Percentiles rank a stretch among this genome's conserved stretches.
phyloP scores from a whole-genome alignment of 2,797 vertebrate species.

The Rhinatrema bivittatum region DNA sequence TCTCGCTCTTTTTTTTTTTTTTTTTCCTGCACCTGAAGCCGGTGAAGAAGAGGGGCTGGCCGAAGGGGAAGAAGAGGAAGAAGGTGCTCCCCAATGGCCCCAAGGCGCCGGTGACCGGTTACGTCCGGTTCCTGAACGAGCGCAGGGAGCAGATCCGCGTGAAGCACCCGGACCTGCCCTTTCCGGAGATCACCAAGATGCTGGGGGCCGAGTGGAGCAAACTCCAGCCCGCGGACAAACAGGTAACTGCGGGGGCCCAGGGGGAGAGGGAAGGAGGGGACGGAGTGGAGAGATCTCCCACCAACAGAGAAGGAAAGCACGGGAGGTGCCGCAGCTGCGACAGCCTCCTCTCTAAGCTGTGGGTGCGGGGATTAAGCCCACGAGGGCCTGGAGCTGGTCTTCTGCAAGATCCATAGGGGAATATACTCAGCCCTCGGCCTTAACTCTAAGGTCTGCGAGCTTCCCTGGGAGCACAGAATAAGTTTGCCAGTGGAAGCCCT shows the following conservation, averaged over 20 bases:
- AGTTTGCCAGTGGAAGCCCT: no score
- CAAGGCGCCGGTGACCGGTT: slow-evolving; percentile 91
- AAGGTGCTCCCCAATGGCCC: slow-evolving; percentile 95
- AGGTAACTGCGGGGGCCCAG: slow-evolving; percentile 65
- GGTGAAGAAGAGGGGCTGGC: slow-evolving; percentile 93
- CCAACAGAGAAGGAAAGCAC: no score
- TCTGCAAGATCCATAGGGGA: no score
- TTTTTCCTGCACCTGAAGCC: no score
- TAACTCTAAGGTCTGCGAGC: no score
- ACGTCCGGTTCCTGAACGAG: slow-evolving; percentile 93
- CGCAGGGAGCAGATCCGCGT: slow-evolving; percentile 86
- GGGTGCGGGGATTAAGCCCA: no score
- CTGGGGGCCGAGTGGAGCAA: slow-evolving; percentile 93
- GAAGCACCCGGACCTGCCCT: slow-evolving; percentile 85
- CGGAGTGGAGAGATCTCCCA: not conserved
- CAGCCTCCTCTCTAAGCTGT: no score
- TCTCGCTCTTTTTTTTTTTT: no score
- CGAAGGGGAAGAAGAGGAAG: slow-evolving; percentile 96
- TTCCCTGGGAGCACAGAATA: no score
- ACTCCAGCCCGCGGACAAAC: slow-evolving; percentile 78
- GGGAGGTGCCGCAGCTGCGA: no score
- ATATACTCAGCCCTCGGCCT: no score
- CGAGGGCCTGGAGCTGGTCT: no score
- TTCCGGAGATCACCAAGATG: slow-evolving; percentile 95
- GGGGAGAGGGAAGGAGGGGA: rapidly evolving